Evolutionary conservation across 2,797 vertebrate genomes (phyloP), one percentile per base, ranked within the genome.

Genomic region (Characodon lateralis): DNA sequence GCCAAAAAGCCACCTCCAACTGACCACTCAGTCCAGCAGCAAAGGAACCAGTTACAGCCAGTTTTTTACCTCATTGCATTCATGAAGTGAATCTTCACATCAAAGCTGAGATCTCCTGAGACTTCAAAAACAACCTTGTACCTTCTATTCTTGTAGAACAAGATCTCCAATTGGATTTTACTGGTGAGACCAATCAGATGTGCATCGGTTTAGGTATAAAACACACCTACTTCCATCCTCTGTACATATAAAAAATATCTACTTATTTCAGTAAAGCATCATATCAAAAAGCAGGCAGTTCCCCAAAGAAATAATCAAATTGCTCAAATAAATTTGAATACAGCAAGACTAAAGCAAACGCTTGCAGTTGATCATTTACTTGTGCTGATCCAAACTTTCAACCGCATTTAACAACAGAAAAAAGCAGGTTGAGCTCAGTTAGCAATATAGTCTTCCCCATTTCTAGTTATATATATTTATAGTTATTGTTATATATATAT

Each of bases 1-100:
- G 88, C 87, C 91, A 87, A 73, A 77, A 43, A 73, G 87, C 74
- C 86, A 75, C 87, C 90, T 87, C 87, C 85, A 73, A 81, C 84
- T 83, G 86, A 87, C 89, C 89, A 71, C 73, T 82, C n/a, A 2
- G 55, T 86, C 73, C 79, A 84, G 63, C 74, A 66, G 68, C 66
- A 59, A 78, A 58, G 75, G 70, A 80, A 85, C 74, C 43, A 26
- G n/a, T 75, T 73, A 59, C 28, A 76, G 46, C 78, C 22, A 7
- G 71, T 65, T 73, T 81, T 43, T 43, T 69, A 77, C 74, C 48
- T 66, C 24, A 73, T 83, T 53, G 78, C 22, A 73, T 66, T 80
- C 72, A 22, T 28, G 61, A 76, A 77, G 59, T 4, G 28, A 46
- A 6, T 43, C 63, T 46, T 13, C 3, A 31, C 28, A 18, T 63